Percentiles rank a stretch among this genome's conserved stretches.
Conservation (phyloP, 2,797 vertebrate species). For the Tarsius wallacei region DNA sequence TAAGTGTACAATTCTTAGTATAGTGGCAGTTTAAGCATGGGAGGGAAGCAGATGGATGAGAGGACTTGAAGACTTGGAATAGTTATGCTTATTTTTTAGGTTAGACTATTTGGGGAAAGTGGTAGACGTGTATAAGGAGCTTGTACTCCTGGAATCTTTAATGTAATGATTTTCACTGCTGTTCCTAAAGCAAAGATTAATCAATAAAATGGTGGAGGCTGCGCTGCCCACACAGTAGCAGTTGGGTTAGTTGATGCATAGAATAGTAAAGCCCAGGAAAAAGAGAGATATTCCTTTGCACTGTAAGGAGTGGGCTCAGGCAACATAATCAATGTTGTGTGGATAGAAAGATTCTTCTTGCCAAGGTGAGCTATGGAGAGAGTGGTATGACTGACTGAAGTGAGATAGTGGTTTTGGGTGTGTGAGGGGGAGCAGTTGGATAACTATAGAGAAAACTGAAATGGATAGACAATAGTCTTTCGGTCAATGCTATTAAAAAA, state of each 20-base stretch:
- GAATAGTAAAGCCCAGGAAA: not conserved
- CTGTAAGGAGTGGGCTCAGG: not conserved
- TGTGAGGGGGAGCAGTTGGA: accelerated
- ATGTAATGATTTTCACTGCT: not conserved
- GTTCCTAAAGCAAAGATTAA: not conserved
- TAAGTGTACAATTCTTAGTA: not conserved
- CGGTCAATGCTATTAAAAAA: not conserved
- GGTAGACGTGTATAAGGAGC: not conserved
- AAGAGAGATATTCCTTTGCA: not conserved
- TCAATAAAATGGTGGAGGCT: not conserved
- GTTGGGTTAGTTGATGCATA: not conserved
- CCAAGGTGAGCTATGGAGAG: too few relatives aligned
- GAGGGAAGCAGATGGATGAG: not conserved
- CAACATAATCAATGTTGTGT: not conserved
- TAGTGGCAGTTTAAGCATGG: not conserved
- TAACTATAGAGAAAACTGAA: not conserved
- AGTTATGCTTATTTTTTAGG: not conserved
- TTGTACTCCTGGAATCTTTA: not conserved
- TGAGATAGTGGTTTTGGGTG: not conserved
- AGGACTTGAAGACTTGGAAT: not conserved
- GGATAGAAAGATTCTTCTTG: not conserved
- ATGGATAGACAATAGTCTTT: not conserved
- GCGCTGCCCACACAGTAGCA: not conserved
- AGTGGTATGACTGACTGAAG: accelerated
- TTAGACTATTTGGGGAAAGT: not conserved